Conservation (phyloP, 2,888 invertebrate species). For the Agrilus cyanescens region DNA sequence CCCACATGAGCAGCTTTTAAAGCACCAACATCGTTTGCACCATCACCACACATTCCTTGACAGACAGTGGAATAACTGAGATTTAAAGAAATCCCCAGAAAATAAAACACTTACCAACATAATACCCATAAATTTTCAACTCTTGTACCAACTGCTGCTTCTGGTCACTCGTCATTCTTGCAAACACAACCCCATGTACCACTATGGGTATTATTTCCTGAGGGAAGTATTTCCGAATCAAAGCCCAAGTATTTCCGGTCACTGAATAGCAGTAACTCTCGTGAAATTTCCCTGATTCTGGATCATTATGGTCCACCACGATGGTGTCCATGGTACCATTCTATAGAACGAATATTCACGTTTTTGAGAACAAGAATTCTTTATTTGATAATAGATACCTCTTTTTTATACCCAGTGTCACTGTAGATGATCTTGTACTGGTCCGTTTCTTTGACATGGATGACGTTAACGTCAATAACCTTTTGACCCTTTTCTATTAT, state of each 20-base stretch:
- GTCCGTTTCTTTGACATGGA: too few species aligned
- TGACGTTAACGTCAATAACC: neutral
- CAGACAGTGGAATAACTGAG: slow-evolving; percentile 12
- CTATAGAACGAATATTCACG: too few species aligned
- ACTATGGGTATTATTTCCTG: slow-evolving; percentile 51
- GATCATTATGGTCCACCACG: too few species aligned
- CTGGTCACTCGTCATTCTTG: slow-evolving; percentile 89
- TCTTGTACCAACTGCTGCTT: slow-evolving; percentile 84
- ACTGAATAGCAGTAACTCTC: slow-evolving; percentile 21
- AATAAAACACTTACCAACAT: slow-evolving; percentile 56
- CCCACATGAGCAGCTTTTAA: slow-evolving; percentile 87
- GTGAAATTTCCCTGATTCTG: too few species aligned
- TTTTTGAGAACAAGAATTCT: too few species aligned
- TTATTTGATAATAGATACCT: too few species aligned
- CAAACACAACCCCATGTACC: slow-evolving; percentile 77
- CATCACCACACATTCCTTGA: slow-evolving; percentile 91
- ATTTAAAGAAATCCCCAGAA: neutral
- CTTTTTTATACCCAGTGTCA: too few species aligned
- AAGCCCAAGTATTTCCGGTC: slow-evolving; percentile 56
- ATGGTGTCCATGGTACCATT: too few species aligned
- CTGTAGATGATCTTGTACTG: too few species aligned
- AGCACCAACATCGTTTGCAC: slow-evolving; percentile 94
- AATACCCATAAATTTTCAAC: slow-evolving; percentile 76
- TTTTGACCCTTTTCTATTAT: slow-evolving; percentile 42
- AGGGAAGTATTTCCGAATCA: slow-evolving; percentile 61